Evolutionary conservation across 2,113 vertebrate species (phyloP).

Genomic region (Ia io): DNA sequence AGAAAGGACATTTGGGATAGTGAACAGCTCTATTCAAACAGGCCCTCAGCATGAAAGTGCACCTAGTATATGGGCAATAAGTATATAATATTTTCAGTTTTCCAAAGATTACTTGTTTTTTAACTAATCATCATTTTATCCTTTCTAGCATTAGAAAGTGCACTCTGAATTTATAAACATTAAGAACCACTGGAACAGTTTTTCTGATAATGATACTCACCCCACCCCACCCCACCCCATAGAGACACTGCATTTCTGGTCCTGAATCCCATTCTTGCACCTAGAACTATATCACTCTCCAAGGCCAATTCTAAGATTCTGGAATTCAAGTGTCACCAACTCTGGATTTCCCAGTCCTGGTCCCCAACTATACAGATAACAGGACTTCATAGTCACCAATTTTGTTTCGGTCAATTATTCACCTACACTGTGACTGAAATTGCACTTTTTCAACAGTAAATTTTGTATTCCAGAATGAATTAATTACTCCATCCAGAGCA

Average conservation of each 20-base stretch:
- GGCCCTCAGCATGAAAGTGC: background rate
- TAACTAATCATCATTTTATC: background rate
- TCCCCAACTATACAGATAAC: background rate
- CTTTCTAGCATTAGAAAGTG: background rate
- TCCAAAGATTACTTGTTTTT: background rate
- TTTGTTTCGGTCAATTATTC: background rate
- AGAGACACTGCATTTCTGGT: background rate
- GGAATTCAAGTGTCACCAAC: background rate
- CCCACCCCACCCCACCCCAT: fast-evolving
- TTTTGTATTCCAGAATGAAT: background rate
- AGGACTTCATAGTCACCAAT: background rate
- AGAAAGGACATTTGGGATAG: background rate
- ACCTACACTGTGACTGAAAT: background rate
- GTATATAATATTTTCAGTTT: background rate
- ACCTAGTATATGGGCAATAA: background rate
- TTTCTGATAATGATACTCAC: background rate
- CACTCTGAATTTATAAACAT: background rate
- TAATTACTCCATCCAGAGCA: background rate
- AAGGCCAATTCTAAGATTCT: background rate
- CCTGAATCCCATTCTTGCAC: background rate
- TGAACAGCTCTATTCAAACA: background rate
- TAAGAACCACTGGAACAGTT: background rate
- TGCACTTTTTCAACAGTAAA: background rate
- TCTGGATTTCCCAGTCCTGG: background rate
- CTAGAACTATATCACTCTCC: background rate